Percentiles rank a stretch among this genome's conserved stretches.
These are phyloP conservation scores for Octonoba sinensis DNA, from an alignment of 2,888 invertebrate species.

Conservation along the genomic window DNA sequence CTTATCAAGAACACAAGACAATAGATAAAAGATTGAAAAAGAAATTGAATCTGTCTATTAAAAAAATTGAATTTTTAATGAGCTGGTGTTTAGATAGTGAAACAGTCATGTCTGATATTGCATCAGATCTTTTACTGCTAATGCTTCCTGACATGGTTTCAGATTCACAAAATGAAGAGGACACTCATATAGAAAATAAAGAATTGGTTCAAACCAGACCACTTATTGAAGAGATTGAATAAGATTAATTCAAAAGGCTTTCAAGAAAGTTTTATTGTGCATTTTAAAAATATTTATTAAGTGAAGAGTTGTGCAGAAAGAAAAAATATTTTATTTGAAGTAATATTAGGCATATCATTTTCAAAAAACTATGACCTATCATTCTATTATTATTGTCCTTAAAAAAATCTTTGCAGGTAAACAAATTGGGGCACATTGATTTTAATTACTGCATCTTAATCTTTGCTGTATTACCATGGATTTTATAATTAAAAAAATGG, in stretches of 20 bases:
- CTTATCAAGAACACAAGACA: neutral
- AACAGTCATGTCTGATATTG: neutral
- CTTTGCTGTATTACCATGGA: too few relatives aligned
- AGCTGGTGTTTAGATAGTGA: constrained; percentile 74
- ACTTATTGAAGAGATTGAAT: constrained; percentile 46
- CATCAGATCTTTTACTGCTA: constrained; percentile 33
- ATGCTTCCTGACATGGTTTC: constrained; percentile 41
- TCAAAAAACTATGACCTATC: too few relatives aligned
- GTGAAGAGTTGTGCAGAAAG: too few relatives aligned
- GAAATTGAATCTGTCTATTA: constrained; percentile 70
- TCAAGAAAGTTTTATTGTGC: too few relatives aligned
- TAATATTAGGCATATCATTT: too few relatives aligned
- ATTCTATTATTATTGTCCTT: too few relatives aligned
- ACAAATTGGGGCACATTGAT: too few relatives aligned
- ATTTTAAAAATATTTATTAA: too few relatives aligned
- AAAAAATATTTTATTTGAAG: too few relatives aligned
- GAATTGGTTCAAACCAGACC: constrained; percentile 7
- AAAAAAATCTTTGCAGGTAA: too few relatives aligned
- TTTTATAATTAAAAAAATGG: too few relatives aligned
- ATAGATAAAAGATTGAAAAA: constrained; percentile 14
- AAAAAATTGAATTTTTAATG: constrained; percentile 82
- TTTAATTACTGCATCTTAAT: too few relatives aligned
- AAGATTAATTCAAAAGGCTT: neutral
- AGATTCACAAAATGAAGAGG: neutral
- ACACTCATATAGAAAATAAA: neutral